These are phyloP conservation scores for Mnemiopsis leidyi DNA, from an alignment of 37 sponge, comb jelly and placozoan species.

Conservation along the genomic window DNA sequence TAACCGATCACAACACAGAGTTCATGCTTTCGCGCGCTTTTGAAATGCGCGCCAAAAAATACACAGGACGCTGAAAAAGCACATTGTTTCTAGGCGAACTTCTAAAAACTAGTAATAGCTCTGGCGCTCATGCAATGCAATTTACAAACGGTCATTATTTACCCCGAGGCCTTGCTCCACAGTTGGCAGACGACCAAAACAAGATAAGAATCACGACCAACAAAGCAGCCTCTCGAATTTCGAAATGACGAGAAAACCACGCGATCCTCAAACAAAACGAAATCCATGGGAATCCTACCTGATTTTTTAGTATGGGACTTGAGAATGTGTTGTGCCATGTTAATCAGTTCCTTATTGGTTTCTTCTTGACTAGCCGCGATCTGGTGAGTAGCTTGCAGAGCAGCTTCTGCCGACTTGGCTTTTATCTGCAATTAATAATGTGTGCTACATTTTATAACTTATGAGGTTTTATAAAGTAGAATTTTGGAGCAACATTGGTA, in stretches of 20 bases:
- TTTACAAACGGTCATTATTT: no score
- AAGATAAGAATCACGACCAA: no score
- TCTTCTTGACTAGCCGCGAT: conserved; percentile 13
- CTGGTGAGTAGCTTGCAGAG: conserved; percentile 27
- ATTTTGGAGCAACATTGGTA: no score
- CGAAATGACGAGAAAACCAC: no score
- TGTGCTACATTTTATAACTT: no score
- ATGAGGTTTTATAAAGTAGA: no score
- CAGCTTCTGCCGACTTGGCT: conserved; percentile 45
- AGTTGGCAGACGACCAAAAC: no score
- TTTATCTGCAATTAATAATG: conserved; percentile 33
- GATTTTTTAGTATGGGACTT: conserved; percentile 30
- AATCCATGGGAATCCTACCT: no score
- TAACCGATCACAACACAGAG: background rate
- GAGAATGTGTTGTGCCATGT: conserved; percentile 64
- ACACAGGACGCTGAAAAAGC: conserved; percentile 49
- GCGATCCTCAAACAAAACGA: no score
- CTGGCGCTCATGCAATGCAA: background rate
- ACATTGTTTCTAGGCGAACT: background rate
- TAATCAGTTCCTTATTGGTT: conserved; percentile 30
- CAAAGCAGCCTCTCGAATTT: no score
- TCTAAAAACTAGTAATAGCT: conserved; percentile 5
- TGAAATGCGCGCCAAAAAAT: background rate
- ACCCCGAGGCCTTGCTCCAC: no score
- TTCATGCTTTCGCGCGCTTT: conserved; percentile 8